Evolutionary conservation across 2,797 vertebrate species (phyloP).

Genomic region (Catamblyrhynchus diadema): DNA sequence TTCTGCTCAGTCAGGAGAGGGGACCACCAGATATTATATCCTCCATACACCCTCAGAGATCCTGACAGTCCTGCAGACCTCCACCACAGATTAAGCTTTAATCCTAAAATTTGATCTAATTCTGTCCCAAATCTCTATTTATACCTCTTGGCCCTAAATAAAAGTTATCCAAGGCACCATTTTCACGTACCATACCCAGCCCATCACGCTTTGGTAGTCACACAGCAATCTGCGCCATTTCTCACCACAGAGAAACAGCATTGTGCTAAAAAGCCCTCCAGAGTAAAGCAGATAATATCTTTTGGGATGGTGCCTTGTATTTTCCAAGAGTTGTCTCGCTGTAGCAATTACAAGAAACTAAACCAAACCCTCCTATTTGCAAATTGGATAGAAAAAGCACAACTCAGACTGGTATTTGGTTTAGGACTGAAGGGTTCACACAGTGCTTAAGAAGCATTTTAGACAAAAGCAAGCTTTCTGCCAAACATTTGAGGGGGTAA

Average conservation of each 20-base stretch:
- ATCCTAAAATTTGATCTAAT: background rate
- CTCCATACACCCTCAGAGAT: background rate
- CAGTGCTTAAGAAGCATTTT: slow-evolving; percentile 32
- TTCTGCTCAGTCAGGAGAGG: background rate
- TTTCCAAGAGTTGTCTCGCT: background rate
- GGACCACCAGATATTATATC: background rate
- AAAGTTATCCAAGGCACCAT: background rate
- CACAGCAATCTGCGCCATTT: background rate
- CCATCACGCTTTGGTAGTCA: background rate
- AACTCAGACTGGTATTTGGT: slow-evolving; percentile 1
- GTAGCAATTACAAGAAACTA: slow-evolving; percentile 15
- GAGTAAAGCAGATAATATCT: slow-evolving; percentile 45
- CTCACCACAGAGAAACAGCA: background rate
- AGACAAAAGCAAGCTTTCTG: slow-evolving; percentile 60
- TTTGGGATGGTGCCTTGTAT: slow-evolving; percentile 17
- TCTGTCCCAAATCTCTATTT: background rate
- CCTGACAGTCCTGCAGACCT: background rate
- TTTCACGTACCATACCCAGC: background rate
- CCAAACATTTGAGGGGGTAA: slow-evolving; percentile 25
- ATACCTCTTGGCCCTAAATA: background rate
- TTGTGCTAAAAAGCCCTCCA: slow-evolving; percentile 30
- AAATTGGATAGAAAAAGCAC: slow-evolving; percentile 47
- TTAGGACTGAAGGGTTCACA: slow-evolving; percentile 8
- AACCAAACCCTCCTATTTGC: slow-evolving; percentile 29
- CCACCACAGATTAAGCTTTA: background rate